phyloP scores from a whole-genome alignment of 2,797 vertebrate genomes.

The Yasuhikotakia modesta region DNA sequence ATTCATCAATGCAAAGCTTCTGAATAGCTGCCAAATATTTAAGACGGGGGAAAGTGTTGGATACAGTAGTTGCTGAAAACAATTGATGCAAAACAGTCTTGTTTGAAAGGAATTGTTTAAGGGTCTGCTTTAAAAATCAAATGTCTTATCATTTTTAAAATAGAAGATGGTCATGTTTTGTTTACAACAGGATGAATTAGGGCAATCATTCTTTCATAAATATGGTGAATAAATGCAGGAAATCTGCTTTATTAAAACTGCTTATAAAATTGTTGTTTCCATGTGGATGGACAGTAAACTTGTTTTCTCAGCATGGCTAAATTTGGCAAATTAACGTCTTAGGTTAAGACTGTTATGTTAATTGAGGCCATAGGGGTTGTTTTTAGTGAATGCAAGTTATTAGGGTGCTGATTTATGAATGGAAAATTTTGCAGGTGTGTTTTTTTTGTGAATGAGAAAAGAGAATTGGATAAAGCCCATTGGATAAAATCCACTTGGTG shows the following conservation, averaged over 20 bases:
- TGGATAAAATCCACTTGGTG: constrained; percentile 41
- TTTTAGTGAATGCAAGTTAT: constrained; percentile 32
- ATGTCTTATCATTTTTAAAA: constrained; percentile 10
- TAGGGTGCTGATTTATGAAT: constrained; percentile 33
- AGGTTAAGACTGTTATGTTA: constrained; percentile 35
- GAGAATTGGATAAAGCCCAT: not conserved
- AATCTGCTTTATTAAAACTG: constrained; percentile 21
- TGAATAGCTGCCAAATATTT: constrained; percentile 53
- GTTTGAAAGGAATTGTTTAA: constrained; percentile 19
- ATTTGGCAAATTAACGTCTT: constrained; percentile 33
- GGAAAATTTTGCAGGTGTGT: constrained; percentile 15
- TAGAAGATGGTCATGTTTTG: constrained; percentile 1
- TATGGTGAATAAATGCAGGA: not conserved
- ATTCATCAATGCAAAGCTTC: constrained; percentile 50
- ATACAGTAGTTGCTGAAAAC: not conserved
- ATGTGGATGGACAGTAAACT: not conserved
- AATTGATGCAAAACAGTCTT: not conserved
- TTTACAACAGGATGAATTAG: constrained; percentile 11
- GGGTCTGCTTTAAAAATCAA: not conserved
- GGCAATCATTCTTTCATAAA: not conserved
- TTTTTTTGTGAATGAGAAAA: constrained; percentile 41
- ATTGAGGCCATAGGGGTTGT: constrained; percentile 46
- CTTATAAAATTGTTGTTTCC: constrained; percentile 28
- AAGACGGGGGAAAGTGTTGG: constrained; percentile 11
- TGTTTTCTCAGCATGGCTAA: constrained; percentile 18